A percentile compares a stretch with the other conserved stretches of the same genome.
Evolutionary conservation across 2,113 vertebrate species (phyloP).

Genomic region (Falcunculus frontatus): DNA sequence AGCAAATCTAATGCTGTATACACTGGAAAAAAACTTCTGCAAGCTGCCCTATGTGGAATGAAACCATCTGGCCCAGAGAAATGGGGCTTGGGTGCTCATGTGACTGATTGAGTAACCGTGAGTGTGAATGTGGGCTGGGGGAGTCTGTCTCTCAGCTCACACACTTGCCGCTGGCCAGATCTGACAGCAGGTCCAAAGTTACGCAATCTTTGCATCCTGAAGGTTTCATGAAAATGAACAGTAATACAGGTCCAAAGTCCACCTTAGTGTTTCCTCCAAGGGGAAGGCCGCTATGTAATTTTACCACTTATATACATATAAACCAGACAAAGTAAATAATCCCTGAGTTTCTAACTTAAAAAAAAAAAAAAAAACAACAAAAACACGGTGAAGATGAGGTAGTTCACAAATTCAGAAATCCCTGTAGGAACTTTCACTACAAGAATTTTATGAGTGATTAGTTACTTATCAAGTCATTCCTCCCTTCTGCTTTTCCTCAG

Average conservation of each 20-base stretch:
- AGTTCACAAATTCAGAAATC: background rate
- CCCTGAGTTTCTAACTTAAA: background rate
- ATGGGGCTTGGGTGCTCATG: background rate
- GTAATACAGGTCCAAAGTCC: background rate
- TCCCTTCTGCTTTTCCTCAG: background rate
- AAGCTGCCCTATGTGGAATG: background rate
- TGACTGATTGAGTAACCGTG: background rate
- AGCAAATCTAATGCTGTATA: background rate
- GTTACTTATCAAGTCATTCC: background rate
- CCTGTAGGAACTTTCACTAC: background rate
- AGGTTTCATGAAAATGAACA: background rate
- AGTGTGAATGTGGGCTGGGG: background rate
- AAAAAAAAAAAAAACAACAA: background rate
- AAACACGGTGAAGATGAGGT: background rate
- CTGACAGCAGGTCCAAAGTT: background rate
- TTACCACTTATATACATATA: background rate
- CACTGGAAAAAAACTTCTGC: background rate
- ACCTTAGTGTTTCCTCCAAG: background rate
- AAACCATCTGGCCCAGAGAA: background rate
- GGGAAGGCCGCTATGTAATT: background rate
- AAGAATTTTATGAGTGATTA: slow-evolving; percentile 21
- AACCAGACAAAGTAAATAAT: background rate
- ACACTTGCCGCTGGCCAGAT: background rate
- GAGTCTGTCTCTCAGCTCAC: background rate
- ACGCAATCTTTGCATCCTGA: background rate